Conservation (phyloP, 2,888 invertebrate genomes). For the Peribatodes rhomboidaria region DNA sequence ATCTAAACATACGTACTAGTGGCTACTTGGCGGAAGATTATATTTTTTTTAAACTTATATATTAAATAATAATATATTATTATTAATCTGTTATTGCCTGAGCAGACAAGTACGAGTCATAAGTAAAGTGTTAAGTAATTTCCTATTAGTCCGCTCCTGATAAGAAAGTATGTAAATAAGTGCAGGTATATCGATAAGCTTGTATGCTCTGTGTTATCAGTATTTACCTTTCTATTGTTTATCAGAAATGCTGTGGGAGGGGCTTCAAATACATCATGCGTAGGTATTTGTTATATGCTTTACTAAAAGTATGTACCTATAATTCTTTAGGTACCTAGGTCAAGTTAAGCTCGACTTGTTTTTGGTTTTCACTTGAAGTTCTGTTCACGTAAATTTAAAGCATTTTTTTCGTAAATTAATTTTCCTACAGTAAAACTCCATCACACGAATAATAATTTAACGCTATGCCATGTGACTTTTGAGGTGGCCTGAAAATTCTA, state of each 20-base stretch:
- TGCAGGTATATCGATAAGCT: slow-evolving; percentile 59
- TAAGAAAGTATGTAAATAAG: slow-evolving; percentile 61
- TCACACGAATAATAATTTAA: too few relatives aligned
- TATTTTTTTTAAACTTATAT: too few relatives aligned
- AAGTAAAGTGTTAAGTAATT: slow-evolving; percentile 45
- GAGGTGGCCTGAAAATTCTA: too few relatives aligned
- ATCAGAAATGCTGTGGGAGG: slow-evolving; percentile 53
- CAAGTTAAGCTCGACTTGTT: background rate
- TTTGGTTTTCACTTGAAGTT: background rate
- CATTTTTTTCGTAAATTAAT: too few relatives aligned
- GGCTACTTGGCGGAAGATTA: too few relatives aligned
- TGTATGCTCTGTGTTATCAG: slow-evolving; percentile 60
- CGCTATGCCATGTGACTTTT: too few relatives aligned
- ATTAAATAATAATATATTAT: too few relatives aligned
- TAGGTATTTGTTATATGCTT: background rate
- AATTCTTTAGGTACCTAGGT: background rate
- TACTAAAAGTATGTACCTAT: too few relatives aligned
- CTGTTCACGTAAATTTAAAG: too few relatives aligned
- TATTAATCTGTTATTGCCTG: background rate
- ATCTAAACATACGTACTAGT: too few relatives aligned
- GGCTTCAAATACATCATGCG: slow-evolving; percentile 34
- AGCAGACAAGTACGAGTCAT: background rate
- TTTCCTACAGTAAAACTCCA: too few relatives aligned
- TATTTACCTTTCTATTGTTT: slow-evolving; percentile 67
- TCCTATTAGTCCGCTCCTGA: slow-evolving; percentile 52